phyloP scores from a whole-genome alignment of 1,140 invertebrate genomes.

The Saccostrea glomerata region DNA sequence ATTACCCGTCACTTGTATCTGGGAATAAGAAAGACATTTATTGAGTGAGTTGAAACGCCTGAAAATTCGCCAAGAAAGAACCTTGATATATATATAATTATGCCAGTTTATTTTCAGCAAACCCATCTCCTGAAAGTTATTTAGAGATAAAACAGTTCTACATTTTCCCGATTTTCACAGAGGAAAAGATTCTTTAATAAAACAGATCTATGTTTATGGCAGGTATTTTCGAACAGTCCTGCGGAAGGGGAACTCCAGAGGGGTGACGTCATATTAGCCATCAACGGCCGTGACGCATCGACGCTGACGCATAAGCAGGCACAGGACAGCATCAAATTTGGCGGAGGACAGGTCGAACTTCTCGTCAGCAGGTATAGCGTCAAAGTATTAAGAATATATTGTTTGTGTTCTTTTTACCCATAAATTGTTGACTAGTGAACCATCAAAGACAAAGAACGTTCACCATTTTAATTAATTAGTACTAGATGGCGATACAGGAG shows the following conservation, averaged over 20 bases:
- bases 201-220: slow-evolving; percentile 45
- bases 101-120: neutral
- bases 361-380: slow-evolving; percentile 71
- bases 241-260: slow-evolving; percentile 89
- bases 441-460: neutral
- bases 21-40: neutral
- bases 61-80: neutral
- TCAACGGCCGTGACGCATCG: slow-evolving; percentile 91
- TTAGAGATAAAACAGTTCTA: neutral
- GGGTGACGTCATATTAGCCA: slow-evolving; percentile 93
- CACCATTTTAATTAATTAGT: neutral
- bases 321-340: slow-evolving; percentile 91
- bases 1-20: neutral
- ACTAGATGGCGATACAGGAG: neutral
- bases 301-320: slow-evolving; percentile 94
- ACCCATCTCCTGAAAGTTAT: neutral
- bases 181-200: neutral
- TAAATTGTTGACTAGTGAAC: neutral
- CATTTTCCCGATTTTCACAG: neutral
- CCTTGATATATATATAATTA: neutral
- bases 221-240: slow-evolving; percentile 84
- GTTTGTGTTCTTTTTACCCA: neutral
- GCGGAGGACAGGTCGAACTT: slow-evolving; percentile 78
- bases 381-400: neutral
- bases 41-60: neutral